Evolutionary conservation across 2,888 invertebrate species (phyloP).

Genomic region (Mythimna lalbum): DNA sequence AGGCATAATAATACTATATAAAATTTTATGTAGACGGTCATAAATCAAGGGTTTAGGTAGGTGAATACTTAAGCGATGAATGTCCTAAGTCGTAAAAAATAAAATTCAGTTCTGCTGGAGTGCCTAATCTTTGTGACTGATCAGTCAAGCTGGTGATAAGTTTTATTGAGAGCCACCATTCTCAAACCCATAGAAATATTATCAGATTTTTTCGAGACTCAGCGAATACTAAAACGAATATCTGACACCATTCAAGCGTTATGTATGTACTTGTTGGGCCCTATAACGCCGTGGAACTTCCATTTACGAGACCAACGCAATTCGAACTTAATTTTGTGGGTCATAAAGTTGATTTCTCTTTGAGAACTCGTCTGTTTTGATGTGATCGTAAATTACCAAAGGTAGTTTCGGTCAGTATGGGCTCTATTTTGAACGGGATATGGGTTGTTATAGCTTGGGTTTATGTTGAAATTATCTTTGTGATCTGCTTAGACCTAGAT

Average conservation of each 20-base stretch:
- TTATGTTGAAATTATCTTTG: conserved; percentile 41
- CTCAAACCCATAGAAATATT: conserved; percentile 67
- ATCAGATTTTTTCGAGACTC: conserved; percentile 69
- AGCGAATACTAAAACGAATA: conserved; percentile 68
- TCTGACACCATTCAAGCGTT: conserved; percentile 60
- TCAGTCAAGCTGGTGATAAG: conserved; percentile 48
- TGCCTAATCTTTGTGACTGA: conserved; percentile 49
- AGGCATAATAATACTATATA: not conserved
- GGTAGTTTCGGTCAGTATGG: conserved; percentile 50
- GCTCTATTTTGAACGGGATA: conserved; percentile 52
- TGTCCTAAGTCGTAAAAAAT: conserved; percentile 42
- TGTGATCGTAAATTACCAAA: conserved; percentile 58
- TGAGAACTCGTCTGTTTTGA: conserved; percentile 55
- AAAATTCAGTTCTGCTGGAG: conserved; percentile 17
- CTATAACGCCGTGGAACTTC: conserved; percentile 56
- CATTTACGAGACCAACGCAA: conserved; percentile 48
- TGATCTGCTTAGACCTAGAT: conserved; percentile 52
- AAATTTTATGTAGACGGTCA: conserved; percentile 21
- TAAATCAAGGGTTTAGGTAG: conserved; percentile 23
- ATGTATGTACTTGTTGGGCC: conserved; percentile 60
- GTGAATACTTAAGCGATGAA: conserved; percentile 21
- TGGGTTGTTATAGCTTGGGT: conserved; percentile 41
- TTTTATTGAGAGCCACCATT: conserved; percentile 55
- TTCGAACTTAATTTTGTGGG: conserved; percentile 53
- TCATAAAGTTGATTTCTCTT: conserved; percentile 59